These are phyloP conservation scores for Hyperoplus lanceolatus DNA, from an alignment of 2,797 vertebrate genomes.

Conservation along the genomic window DNA sequence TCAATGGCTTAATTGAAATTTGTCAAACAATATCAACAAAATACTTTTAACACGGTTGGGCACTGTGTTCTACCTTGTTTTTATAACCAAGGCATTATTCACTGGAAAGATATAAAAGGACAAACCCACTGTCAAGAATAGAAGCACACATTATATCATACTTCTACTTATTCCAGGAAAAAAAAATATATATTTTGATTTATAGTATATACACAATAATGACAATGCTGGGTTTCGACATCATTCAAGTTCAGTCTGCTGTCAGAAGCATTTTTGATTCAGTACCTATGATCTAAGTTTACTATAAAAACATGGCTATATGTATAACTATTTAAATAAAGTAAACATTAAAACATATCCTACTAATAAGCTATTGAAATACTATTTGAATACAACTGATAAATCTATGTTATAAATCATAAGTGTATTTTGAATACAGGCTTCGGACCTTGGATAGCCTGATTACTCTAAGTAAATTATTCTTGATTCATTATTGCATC, in stretches of 20 bases:
- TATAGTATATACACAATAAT: neutral
- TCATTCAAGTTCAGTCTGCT: neutral
- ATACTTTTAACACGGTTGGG: neutral
- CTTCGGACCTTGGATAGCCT: neutral
- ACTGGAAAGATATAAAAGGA: conserved; percentile 20
- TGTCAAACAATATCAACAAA: neutral
- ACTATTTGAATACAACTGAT: neutral
- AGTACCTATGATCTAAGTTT: neutral
- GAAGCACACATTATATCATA: conserved; percentile 20
- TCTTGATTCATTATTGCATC: conserved; percentile 2
- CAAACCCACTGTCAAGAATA: conserved; percentile 19
- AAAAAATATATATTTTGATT: neutral
- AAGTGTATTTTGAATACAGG: neutral
- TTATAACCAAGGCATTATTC: neutral
- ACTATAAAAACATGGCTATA: neutral
- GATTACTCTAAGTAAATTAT: neutral
- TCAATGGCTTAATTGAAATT: too few species aligned
- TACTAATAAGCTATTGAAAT: neutral
- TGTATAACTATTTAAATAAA: neutral
- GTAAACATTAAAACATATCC: neutral
- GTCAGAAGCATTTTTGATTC: neutral
- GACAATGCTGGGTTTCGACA: neutral
- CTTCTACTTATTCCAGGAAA: too few species aligned
- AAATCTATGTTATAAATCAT: neutral
- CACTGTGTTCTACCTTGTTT: neutral